Evolutionary conservation across 2,888 invertebrate genomes (phyloP).

Genomic region (Eupeodes latifasciatus): DNA sequence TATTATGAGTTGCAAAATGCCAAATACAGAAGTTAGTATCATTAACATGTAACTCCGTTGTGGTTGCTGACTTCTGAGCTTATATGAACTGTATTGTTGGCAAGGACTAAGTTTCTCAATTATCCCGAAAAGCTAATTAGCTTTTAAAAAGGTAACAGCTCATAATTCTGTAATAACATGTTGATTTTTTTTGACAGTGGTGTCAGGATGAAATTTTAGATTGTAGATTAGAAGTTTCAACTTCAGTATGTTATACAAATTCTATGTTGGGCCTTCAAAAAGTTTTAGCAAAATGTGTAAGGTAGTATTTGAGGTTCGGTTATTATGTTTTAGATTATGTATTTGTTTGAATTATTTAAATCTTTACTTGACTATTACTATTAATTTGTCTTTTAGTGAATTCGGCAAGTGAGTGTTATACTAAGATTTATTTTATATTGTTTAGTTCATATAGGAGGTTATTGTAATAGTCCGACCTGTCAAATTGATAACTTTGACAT

Average conservation of each 20-base stretch:
- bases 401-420: too few relatives aligned
- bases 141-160: conserved; percentile 60
- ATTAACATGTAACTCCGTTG: background rate
- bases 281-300: background rate
- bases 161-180: conserved; percentile 53
- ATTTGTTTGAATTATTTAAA: background rate
- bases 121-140: conserved; percentile 59
- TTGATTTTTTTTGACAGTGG: conserved; percentile 27
- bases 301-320: background rate
- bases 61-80: background rate
- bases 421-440: too few relatives aligned
- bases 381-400: too few relatives aligned
- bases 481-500: too few relatives aligned
- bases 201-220: conserved; percentile 17
- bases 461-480: too few relatives aligned
- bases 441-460: too few relatives aligned
- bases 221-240: background rate
- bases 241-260: background rate
- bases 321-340: background rate
- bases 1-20: background rate
- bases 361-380: too few relatives aligned
- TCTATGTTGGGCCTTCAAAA: conserved; percentile 25
- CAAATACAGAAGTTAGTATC: conserved; percentile 19
- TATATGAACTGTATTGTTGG: conserved; percentile 20
- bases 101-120: conserved; percentile 64